A percentile compares a stretch with the other conserved stretches of the same genome.
phyloP scores from a whole-genome alignment of 2,113 vertebrate species.

The Grallaria varia region DNA sequence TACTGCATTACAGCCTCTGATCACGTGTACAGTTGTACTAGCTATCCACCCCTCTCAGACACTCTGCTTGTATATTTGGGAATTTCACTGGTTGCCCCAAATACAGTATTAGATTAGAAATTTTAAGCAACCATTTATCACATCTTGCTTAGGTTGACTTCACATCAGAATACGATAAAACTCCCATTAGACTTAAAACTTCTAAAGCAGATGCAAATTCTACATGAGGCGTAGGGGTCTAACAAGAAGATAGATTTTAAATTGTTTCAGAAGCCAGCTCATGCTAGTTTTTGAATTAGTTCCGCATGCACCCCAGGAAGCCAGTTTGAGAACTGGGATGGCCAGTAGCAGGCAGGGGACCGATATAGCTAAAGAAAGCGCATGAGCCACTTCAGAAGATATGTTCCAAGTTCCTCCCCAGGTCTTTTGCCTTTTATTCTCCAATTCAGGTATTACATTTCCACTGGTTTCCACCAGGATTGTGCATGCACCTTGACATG shows the following conservation, averaged over 20 bases:
- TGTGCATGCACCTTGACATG: conserved; percentile 87
- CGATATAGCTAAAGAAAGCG: conserved; percentile 37
- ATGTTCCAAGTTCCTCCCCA: conserved; percentile 70
- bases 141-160: neutral
- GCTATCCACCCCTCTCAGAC: neutral
- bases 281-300: neutral
- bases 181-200: neutral
- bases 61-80: neutral
- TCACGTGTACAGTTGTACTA: neutral
- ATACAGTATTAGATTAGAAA: neutral
- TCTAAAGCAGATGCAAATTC: neutral
- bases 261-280: neutral
- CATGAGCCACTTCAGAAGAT: conserved; percentile 62
- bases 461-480: conserved; percentile 69
- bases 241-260: neutral
- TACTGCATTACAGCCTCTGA: neutral
- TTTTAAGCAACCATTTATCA: neutral
- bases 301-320: neutral
- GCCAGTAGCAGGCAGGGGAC: conserved; percentile 22
- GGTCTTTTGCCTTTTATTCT: conserved; percentile 78
- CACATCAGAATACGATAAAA: neutral
- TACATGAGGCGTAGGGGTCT: rapidly evolving
- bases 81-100: neutral
- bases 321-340: neutral
- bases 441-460: conserved; percentile 78